These are phyloP conservation scores for Scaptomyza parva DNA, from an alignment of 2,888 invertebrate species.

Conservation along the genomic window DNA sequence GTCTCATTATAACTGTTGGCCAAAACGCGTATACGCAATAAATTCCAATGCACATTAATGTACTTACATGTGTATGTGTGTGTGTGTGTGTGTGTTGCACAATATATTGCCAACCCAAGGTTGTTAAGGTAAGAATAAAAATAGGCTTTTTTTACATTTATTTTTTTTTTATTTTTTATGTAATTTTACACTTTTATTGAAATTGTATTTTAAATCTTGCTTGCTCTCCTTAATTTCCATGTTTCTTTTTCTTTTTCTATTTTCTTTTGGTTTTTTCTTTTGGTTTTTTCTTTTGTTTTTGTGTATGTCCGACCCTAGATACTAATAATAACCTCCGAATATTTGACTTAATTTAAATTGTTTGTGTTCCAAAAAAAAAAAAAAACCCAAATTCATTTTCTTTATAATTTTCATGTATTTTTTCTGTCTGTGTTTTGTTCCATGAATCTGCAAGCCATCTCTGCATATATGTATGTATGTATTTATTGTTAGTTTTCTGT, in stretches of 20 bases:
- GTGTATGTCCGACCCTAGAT: constrained; percentile 1
- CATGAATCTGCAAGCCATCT: constrained; percentile 11
- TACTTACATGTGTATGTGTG: constrained; percentile 1
- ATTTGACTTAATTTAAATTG: constrained; percentile 5
- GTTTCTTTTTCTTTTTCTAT: background rate
- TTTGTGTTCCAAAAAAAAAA: too few species aligned
- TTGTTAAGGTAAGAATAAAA: too few species aligned
- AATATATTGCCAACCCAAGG: background rate
- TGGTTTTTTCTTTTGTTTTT: background rate
- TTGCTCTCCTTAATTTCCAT: constrained; percentile 9
- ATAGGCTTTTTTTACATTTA: too few species aligned
- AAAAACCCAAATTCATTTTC: background rate
- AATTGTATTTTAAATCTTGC: constrained; percentile 39
- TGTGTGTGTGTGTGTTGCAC: too few species aligned
- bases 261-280: background rate
- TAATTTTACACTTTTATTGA: constrained; percentile 59
- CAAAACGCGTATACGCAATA: constrained; percentile 4
- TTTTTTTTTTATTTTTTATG: constrained; percentile 1
- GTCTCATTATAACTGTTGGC: constrained; percentile 9
- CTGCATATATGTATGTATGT: constrained; percentile 36
- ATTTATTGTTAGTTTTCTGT: background rate
- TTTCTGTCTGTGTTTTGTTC: background rate
- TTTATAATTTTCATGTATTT: background rate
- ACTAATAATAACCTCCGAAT: constrained; percentile 5
- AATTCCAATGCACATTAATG: constrained; percentile 1